Evolutionary conservation across 2,888 invertebrate genomes (phyloP).

Genomic region (Sicus ferrugineus): DNA sequence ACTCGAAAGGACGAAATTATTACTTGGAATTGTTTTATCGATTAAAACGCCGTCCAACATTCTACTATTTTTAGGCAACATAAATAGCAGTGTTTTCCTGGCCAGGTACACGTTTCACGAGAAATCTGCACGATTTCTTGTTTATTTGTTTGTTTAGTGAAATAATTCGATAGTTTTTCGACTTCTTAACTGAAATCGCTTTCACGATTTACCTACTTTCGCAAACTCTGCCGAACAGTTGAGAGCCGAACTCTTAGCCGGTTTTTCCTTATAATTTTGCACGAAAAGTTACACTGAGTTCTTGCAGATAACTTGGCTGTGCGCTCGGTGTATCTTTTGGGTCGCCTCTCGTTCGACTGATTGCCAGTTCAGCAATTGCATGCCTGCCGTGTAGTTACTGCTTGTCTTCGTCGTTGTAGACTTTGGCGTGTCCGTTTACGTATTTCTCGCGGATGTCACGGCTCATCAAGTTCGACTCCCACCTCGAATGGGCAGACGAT

Average conservation of each 20-base stretch:
- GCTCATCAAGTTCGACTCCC: slow-evolving; percentile 45
- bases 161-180: not conserved
- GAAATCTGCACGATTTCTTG: slow-evolving; percentile 27
- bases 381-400: slow-evolving; percentile 22
- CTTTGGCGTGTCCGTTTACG: slow-evolving; percentile 25
- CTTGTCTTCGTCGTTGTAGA: slow-evolving; percentile 20
- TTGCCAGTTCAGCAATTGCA: slow-evolving; percentile 25
- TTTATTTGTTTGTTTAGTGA: slow-evolving; percentile 8
- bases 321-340: slow-evolving; percentile 23
- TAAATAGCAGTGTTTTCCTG: no score
- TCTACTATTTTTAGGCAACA: slow-evolving; percentile 25
- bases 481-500: slow-evolving; percentile 24
- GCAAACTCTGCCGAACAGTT: not conserved
- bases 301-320: slow-evolving; percentile 6
- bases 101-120: slow-evolving; percentile 26
- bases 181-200: not conserved
- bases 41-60: slow-evolving; percentile 45
- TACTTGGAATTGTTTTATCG: slow-evolving; percentile 59
- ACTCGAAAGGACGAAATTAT: slow-evolving; percentile 41
- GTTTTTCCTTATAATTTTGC: slow-evolving; percentile 11
- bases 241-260: not conserved
- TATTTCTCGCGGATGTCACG: slow-evolving; percentile 13
- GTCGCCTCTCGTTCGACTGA: slow-evolving; percentile 46
- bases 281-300: slow-evolving; percentile 12
- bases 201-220: not conserved